Conservation (phyloP, 1,140 invertebrate genomes). For the Uloborus diversus region DNA sequence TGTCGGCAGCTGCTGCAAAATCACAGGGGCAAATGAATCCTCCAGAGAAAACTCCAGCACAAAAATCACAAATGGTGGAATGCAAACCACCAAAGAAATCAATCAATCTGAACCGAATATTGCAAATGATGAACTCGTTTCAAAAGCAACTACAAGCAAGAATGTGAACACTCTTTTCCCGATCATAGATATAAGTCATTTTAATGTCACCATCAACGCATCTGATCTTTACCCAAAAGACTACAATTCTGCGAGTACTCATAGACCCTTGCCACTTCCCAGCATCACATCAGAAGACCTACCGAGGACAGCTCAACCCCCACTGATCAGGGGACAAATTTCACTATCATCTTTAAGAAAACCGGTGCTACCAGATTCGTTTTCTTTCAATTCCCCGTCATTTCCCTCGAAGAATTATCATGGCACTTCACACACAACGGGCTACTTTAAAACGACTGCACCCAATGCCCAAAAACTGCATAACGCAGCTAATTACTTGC, state of each 20-base stretch:
- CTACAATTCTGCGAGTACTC: neutral
- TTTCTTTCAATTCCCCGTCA: too few relatives aligned
- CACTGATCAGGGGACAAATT: too few relatives aligned
- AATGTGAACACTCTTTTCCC: neutral
- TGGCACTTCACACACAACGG: too few relatives aligned
- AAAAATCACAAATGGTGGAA: neutral
- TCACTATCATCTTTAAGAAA: too few relatives aligned
- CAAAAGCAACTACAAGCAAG: neutral
- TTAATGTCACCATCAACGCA: neutral
- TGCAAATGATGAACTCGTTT: neutral
- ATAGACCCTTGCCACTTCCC: too few relatives aligned
- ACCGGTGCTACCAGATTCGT: too few relatives aligned
- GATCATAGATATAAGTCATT: neutral
- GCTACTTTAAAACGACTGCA: too few relatives aligned
- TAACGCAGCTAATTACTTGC: too few relatives aligned
- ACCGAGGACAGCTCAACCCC: too few relatives aligned
- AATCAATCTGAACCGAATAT: neutral
- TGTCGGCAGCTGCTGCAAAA: conserved; percentile 42
- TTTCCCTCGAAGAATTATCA: too few relatives aligned
- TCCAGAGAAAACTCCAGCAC: neutral
- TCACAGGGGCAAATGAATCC: neutral
- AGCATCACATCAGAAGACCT: too few relatives aligned
- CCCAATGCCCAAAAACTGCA: too few relatives aligned
- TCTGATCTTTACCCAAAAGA: neutral
- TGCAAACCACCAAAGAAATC: neutral